phyloP scores from a whole-genome alignment of 2,113 vertebrate genomes.

The Paraplagusia blochii region DNA sequence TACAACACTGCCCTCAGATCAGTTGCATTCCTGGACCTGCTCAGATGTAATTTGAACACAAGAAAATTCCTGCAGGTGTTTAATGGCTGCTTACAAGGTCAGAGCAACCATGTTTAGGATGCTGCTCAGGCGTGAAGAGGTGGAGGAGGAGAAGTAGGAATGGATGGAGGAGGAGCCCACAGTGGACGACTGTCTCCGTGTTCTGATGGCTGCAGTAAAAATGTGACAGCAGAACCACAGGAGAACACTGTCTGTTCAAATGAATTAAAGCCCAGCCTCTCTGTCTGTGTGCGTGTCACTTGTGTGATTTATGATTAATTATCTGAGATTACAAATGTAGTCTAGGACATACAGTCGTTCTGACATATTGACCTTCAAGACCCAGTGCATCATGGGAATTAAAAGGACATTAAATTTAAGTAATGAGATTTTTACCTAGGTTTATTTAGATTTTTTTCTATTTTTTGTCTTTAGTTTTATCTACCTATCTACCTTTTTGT shows the following conservation, averaged over 20 bases:
- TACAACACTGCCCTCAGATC: too few species aligned
- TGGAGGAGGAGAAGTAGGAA: background rate
- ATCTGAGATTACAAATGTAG: conserved; percentile 57
- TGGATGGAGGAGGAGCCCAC: conserved; percentile 16
- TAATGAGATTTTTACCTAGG: too few species aligned
- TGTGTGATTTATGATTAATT: conserved; percentile 64
- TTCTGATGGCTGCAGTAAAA: conserved; percentile 20
- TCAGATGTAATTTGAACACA: conserved; percentile 73
- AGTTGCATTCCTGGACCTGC: background rate
- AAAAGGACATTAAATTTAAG: conserved; percentile 59
- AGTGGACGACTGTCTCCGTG: too few species aligned
- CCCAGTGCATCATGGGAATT: conserved; percentile 38
- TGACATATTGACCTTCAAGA: conserved; percentile 58
- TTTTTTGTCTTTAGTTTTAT: too few species aligned
- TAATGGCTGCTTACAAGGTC: conserved; percentile 74
- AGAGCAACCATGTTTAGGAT: conserved; percentile 72
- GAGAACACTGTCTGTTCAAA: conserved; percentile 59
- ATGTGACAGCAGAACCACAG: conserved; percentile 66
- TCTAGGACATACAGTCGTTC: conserved; percentile 40
- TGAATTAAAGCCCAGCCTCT: conserved; percentile 58
- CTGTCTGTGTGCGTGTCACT: conserved; percentile 30
- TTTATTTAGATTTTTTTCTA: too few species aligned
- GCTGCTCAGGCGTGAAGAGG: conserved; percentile 61
- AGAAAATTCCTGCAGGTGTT: conserved; percentile 76
- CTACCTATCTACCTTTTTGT: too few species aligned